Conservation (phyloP, 2,888 invertebrate species). For the Phaonia tiefii region DNA sequence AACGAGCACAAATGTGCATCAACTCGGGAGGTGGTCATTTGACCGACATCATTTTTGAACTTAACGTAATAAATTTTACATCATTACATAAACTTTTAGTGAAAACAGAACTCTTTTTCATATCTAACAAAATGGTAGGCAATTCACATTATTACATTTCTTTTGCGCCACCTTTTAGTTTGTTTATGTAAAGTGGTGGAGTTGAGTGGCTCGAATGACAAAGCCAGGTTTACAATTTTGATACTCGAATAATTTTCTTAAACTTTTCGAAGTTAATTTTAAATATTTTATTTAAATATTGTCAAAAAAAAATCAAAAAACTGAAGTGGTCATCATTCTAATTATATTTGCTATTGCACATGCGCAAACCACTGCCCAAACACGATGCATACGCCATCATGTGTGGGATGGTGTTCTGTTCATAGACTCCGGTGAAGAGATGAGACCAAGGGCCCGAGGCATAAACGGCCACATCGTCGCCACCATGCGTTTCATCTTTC, state of each 20-base stretch:
- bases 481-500: slow-evolving; percentile 86
- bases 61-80: no score
- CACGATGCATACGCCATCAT: slow-evolving; percentile 88
- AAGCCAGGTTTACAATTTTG: no score
- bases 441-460: slow-evolving; percentile 90
- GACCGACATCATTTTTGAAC: no score
- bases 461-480: slow-evolving; percentile 90
- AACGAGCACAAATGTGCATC: no score
- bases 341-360: slow-evolving; percentile 41
- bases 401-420: slow-evolving; percentile 90
- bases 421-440: slow-evolving; percentile 89
- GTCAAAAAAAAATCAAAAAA: background rate
- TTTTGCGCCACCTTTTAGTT: no score
- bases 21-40: no score
- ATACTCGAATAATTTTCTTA: background rate
- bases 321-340: background rate
- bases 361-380: slow-evolving; percentile 83
- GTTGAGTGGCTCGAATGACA: no score
- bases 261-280: slow-evolving; percentile 2
- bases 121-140: no score
- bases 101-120: no score
- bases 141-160: no score
- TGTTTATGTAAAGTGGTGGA: no score
- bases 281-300: background rate
- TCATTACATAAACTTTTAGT: no score